These are phyloP conservation scores for Sphenodon punctatus DNA, from an alignment of 2,797 vertebrate species.

Conservation along the genomic window DNA sequence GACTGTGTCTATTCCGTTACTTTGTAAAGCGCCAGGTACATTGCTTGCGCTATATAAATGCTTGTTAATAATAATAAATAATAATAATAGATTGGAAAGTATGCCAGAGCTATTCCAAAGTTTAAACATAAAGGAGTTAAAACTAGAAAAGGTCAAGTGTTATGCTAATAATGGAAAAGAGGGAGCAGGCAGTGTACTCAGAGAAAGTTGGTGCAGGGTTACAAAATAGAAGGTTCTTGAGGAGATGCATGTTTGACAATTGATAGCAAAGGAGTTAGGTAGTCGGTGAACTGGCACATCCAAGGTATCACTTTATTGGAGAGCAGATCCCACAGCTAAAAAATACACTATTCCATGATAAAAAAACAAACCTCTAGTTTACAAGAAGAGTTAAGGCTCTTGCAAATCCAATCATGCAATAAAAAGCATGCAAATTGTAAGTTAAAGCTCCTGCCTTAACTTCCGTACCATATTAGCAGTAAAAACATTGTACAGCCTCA, in stretches of 20 bases:
- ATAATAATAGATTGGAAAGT: background rate
- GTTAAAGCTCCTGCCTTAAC: no score
- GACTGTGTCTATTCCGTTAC: no score
- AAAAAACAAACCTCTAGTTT: no score
- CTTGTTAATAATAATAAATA: no score
- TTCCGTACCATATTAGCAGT: no score
- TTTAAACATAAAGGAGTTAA: background rate
- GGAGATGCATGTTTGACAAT: slow-evolving; percentile 8
- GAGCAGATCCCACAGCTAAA: background rate
- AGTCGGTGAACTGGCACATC: background rate
- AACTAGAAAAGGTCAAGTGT: background rate
- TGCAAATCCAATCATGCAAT: no score
- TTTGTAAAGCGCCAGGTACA: no score
- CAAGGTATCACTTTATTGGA: background rate
- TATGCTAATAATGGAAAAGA: background rate
- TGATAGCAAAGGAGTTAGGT: background rate
- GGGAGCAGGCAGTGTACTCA: background rate
- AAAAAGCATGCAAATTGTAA: no score
- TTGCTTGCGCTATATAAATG: no score
- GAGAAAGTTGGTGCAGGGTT: background rate
- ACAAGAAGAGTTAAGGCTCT: no score
- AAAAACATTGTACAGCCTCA: no score
- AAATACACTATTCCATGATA: background rate
- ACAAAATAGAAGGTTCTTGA: background rate
- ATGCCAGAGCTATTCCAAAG: background rate